Conservation (phyloP, 2,797 vertebrate species). For the Chaetodon trifasciatus region DNA sequence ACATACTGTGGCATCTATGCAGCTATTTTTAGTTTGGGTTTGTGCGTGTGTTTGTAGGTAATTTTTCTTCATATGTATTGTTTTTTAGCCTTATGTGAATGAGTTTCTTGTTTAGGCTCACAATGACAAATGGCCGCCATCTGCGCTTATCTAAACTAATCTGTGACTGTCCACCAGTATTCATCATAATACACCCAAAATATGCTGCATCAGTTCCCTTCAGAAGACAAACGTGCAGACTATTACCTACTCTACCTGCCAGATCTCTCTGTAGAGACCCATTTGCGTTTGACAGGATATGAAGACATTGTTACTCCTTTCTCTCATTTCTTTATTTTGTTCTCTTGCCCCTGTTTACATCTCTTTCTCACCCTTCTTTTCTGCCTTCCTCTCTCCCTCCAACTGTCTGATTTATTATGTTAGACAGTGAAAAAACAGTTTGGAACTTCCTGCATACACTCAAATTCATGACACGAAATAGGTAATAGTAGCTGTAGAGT, state of each 20-base stretch:
- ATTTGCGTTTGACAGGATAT: not conserved
- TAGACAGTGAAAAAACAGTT: not conserved
- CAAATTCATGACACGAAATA: not conserved
- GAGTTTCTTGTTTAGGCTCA: constrained; percentile 30
- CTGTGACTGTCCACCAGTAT: constrained; percentile 5
- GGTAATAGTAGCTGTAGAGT: too few species aligned
- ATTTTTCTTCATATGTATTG: constrained; percentile 52
- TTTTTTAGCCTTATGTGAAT: constrained; percentile 45
- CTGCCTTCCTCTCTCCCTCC: not conserved
- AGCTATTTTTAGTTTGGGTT: constrained; percentile 74
- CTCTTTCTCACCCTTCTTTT: not conserved
- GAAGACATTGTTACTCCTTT: not conserved
- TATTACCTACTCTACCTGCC: not conserved
- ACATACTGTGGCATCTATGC: constrained; percentile 66
- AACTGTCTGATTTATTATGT: not conserved
- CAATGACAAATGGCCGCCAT: constrained; percentile 27
- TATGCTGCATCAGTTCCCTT: constrained; percentile 15
- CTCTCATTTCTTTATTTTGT: not conserved
- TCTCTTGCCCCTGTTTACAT: not conserved
- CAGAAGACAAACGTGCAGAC: not conserved
- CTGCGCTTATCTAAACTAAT: not conserved
- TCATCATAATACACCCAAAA: constrained; percentile 23
- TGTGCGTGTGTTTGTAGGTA: constrained; percentile 40
- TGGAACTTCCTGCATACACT: not conserved
- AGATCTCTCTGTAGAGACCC: not conserved